Evolutionary conservation across 2,113 vertebrate genomes (phyloP), one percentile per base, ranked within the genome.

Genomic region (Oxyruncus cristatus): DNA sequence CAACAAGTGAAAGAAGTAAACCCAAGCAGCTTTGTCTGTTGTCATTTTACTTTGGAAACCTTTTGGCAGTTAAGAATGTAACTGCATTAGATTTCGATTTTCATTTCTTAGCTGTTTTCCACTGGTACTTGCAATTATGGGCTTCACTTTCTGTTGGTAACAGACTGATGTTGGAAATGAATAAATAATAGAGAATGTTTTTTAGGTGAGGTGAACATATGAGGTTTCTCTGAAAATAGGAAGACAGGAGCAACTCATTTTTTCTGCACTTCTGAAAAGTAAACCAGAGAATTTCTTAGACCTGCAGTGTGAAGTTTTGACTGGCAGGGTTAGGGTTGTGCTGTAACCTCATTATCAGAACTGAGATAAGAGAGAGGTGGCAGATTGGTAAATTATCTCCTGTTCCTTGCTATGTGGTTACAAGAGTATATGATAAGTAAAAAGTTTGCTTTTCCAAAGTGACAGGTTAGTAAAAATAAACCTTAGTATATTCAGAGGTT

Each of bases 171-270:
- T 0, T 73, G 84, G 66, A 93, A 95, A 95, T 46, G 7, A 91
- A 92, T 56, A 91, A 77, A 77, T 74, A 53, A 44, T 33, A 73
- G 37, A 61, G 17, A 84, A 74, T 2, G 15, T 16, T 44, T 62
- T 91, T 63, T 65, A 67, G 59, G 23, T 39, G 50, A 89, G 71
- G 37, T 2, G 8, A 88, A 44, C 23, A 6, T n/a, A 7, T 49
- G 41, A 94, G 20, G 49, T 73, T 95, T 96, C 87, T 92, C 55
- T 77, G 89, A 96, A 95, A 94, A 81, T 88, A 89, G 74, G 78
- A 92, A 88, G 62, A 79, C 33, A 24, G 46, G 78, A 76, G 37
- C 18, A 88, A 55, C 41, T 85, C 3, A 55, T 67, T 37, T 75
- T 85, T 91, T 92, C 81, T 87, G 11, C 7, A 22, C 27, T 85